Evolutionary conservation across 1,140 invertebrate genomes (phyloP).

Genomic region (Cephus cinctus): DNA sequence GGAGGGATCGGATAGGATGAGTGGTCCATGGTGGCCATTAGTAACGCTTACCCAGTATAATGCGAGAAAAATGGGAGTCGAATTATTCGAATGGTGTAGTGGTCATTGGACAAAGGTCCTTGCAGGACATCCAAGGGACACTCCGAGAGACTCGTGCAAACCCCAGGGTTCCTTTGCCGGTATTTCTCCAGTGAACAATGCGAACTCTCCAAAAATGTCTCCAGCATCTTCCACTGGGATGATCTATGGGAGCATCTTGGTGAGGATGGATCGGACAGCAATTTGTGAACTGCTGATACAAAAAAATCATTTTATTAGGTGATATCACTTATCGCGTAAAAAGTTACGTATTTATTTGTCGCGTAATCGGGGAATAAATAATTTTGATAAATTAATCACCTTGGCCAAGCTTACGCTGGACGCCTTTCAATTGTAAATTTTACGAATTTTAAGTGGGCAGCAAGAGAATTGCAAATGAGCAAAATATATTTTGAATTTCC

Average conservation of each 20-base stretch:
- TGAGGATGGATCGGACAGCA: no score
- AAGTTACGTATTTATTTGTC: not conserved
- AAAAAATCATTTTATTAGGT: no score
- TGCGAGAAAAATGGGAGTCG: slow-evolving; percentile 41
- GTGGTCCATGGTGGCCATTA: slow-evolving; percentile 24
- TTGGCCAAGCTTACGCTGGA: not conserved
- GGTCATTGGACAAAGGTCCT: slow-evolving; percentile 22
- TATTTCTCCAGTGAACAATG: no score
- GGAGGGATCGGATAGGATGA: not conserved
- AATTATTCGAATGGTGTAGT: slow-evolving; percentile 33
- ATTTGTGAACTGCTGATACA: no score
- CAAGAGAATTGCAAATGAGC: no score
- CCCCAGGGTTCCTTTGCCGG: slow-evolving; percentile 27
- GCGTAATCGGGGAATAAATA: not conserved
- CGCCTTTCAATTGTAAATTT: not conserved
- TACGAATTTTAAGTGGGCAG: no score
- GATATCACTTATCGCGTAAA: not conserved
- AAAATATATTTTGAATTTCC: no score
- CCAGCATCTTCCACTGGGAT: no score
- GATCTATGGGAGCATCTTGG: no score
- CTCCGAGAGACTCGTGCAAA: slow-evolving; percentile 15
- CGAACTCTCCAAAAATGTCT: no score
- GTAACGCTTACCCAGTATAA: slow-evolving; percentile 42
- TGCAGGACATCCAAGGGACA: slow-evolving; percentile 19
- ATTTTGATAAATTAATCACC: not conserved